Evolutionary conservation across 2,797 vertebrate genomes (phyloP), one percentile per base, ranked within the genome.

Genomic region (Gephyroberyx darwinii): DNA sequence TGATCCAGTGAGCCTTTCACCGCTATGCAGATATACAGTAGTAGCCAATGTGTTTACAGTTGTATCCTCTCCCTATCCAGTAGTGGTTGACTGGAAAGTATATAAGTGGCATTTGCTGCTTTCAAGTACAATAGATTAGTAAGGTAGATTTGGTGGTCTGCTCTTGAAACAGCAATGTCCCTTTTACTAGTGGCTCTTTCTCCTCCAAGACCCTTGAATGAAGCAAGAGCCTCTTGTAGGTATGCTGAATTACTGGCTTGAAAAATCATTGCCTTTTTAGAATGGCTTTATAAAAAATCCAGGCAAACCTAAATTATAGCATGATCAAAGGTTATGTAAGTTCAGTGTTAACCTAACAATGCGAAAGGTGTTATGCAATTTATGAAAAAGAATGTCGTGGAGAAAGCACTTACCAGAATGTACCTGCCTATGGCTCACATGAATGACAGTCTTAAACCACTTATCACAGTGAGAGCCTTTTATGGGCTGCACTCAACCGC

Each of bases 31-130:
- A 82, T 69, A 72, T 55, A 65, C 30, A 39, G 54, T 71, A 65
- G 68, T 58, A 59, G 75, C 66, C 82, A 83, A 85, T 83, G 80
- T 83, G 78, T 86, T 84, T 80, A 82, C 81, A 77, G 66, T 73
- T 55, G 65, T 75, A 54, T 84, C 68, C 69, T 59, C 80, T 66
- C 45, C 63, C 52, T n/a, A 8, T 78, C 69, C 63, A 64, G 63
- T 64, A 47, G 71, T 64, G 58, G 80, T 71, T 81, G 85, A 80
- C 72, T 56, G 71, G 69, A 84, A 78, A 55, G 78, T 64, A 33
- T 71, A 57, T 59, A 81, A 84, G 75, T 86, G 85, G 83, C 84
- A 88, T 89, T 73, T 74, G 78, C 81, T 80, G 74, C 80, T 78
- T 84, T 88, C 43, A 59, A 89, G 82, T 81, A 71, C 65, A 78